A percentile compares a stretch with the other conserved stretches of the same genome.
phyloP scores from a whole-genome alignment of 2,888 invertebrate genomes.

The Cephonodes hylas region DNA sequence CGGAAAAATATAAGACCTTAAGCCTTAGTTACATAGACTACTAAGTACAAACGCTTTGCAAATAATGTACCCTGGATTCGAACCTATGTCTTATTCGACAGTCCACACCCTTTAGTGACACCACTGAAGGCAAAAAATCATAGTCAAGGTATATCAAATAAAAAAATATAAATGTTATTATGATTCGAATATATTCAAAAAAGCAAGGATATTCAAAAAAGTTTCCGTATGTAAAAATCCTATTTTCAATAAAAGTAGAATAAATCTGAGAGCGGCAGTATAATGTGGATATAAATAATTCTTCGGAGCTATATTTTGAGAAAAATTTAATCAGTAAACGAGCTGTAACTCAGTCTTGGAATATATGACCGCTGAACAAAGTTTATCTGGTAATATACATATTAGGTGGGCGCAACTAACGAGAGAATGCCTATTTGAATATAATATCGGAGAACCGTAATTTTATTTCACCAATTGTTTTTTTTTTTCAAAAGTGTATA shows the following conservation, averaged over 20 bases:
- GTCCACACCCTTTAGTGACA: no score
- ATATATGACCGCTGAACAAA: conserved; percentile 69
- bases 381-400: conserved; percentile 63
- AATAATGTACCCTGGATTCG: no score
- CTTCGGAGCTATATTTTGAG: conserved; percentile 40
- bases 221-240: not conserved
- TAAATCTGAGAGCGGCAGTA: not conserved
- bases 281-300: conserved; percentile 29
- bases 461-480: not conserved
- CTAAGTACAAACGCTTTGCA: no score
- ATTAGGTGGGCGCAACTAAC: conserved; percentile 33
- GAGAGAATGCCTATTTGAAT: conserved; percentile 4
- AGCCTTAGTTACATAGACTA: no score
- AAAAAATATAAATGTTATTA: no score
- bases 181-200: not conserved
- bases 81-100: no score
- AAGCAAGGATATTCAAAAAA: not conserved
- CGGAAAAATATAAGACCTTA: no score
- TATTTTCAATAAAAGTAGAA: not conserved
- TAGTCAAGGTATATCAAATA: no score
- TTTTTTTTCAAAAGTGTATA: not conserved
- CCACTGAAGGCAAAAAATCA: no score
- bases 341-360: conserved; percentile 59
- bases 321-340: conserved; percentile 59
- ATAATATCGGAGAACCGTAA: not conserved